These are phyloP conservation scores for Ascidia mentula DNA, from an alignment of 23 tunicate species.

Conservation along the genomic window DNA sequence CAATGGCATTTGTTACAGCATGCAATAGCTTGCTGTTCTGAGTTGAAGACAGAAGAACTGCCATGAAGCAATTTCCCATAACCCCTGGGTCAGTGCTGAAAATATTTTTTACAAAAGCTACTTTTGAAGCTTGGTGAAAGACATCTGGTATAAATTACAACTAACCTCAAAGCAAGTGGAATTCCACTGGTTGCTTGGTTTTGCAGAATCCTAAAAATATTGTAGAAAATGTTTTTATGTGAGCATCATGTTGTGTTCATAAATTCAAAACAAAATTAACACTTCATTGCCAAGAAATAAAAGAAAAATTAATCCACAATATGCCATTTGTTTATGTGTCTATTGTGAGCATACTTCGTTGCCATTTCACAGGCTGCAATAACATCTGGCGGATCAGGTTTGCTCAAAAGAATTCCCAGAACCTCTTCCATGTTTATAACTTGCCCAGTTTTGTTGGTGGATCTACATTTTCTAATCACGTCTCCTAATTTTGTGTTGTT, in stretches of 20 bases:
- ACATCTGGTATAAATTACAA: not conserved
- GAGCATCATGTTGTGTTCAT: not conserved
- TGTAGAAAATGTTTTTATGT: not conserved
- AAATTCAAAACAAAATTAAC: too few species aligned
- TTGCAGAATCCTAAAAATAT: not conserved
- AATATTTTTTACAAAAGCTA: too few species aligned
- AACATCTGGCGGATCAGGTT: slow-evolving; percentile 19
- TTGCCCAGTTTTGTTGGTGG: too few species aligned
- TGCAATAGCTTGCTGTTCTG: slow-evolving; percentile 8
- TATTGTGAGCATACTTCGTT: slow-evolving; percentile 9
- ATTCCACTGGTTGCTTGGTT: not conserved
- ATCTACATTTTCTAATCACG: too few species aligned
- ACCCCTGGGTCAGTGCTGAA: not conserved
- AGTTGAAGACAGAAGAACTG: slow-evolving; percentile 12
- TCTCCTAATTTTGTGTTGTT: too few species aligned
- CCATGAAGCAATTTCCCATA: slow-evolving; percentile 25
- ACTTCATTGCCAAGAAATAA: not conserved
- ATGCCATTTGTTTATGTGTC: too few species aligned
- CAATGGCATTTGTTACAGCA: slow-evolving; percentile 7
- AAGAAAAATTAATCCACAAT: too few species aligned
- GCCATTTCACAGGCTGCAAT: slow-evolving; percentile 13
- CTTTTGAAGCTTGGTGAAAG: too few species aligned
- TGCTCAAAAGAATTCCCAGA: slow-evolving; percentile 5
- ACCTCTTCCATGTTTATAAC: slow-evolving; percentile 14
- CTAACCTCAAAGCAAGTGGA: not conserved